Percentiles rank a stretch among this genome's conserved stretches.
phyloP scores from a whole-genome alignment of 2,113 vertebrate species.

The Grallaria varia region DNA sequence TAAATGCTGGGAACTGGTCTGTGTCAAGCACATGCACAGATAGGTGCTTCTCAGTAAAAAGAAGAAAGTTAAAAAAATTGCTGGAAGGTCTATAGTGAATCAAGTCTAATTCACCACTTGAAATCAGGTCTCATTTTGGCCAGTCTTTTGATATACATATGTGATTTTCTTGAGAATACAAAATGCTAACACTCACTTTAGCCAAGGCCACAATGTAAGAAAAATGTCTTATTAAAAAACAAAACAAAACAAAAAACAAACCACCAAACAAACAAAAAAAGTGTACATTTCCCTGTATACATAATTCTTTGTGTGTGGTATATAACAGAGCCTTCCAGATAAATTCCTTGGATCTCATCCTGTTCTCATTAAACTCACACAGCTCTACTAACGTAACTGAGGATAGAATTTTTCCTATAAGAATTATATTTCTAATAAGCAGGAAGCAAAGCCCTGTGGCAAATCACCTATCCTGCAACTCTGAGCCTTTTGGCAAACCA shows the following conservation, averaged over 20 bases:
- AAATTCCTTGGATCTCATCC: constrained; percentile 44
- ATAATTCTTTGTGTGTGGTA: constrained; percentile 17
- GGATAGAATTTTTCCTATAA: constrained; percentile 19
- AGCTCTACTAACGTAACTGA: background rate
- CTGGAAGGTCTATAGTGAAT: background rate
- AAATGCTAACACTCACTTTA: background rate
- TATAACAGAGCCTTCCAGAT: constrained; percentile 13
- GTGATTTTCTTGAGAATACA: background rate
- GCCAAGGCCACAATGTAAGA: background rate
- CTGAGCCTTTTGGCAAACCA: background rate
- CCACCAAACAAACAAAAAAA: background rate
- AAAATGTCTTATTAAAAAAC: background rate
- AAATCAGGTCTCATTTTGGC: background rate
- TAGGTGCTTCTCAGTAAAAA: background rate
- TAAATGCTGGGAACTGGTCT: background rate
- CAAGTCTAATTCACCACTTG: background rate
- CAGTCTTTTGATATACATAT: background rate
- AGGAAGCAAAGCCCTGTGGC: background rate
- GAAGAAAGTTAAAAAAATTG: background rate
- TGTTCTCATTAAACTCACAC: background rate
- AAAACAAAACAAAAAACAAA: background rate
- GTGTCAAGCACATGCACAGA: background rate
- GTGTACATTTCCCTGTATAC: background rate
- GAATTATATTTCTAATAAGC: constrained; percentile 30
- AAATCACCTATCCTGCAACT: background rate